phyloP scores from a whole-genome alignment of 1,140 invertebrate species.

The Maconellicoccus hirsutus region DNA sequence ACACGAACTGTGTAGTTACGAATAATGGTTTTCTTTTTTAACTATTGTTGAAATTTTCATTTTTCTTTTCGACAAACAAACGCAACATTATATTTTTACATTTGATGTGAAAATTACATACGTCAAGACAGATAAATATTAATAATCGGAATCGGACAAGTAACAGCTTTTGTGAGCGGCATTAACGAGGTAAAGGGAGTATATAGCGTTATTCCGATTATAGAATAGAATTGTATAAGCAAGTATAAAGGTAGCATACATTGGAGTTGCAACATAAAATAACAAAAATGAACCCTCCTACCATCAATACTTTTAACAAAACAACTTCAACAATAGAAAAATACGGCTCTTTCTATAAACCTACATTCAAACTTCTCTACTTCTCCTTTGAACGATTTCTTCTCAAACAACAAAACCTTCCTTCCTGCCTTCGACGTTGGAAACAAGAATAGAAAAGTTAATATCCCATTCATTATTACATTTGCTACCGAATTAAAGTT shows the following conservation, averaged over 20 bases:
- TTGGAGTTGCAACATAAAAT: slow-evolving; percentile 17
- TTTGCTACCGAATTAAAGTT: slow-evolving; percentile 22
- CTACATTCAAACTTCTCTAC: slow-evolving; percentile 19
- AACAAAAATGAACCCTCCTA: slow-evolving; percentile 22
- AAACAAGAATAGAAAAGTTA: slow-evolving; percentile 21
- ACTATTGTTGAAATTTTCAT: slow-evolving; percentile 12
- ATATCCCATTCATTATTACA: slow-evolving; percentile 22
- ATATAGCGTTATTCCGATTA: neutral
- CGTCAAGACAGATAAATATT: slow-evolving; percentile 22
- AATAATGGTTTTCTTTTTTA: slow-evolving; percentile 9
- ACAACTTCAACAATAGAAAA: slow-evolving; percentile 20
- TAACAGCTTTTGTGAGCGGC: slow-evolving; percentile 12
- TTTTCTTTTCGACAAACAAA: slow-evolving; percentile 20
- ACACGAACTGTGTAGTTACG: neutral
- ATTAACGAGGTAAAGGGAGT: slow-evolving; percentile 9
- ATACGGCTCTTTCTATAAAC: slow-evolving; percentile 17
- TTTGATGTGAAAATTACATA: slow-evolving; percentile 22
- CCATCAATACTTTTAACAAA: slow-evolving; percentile 15
- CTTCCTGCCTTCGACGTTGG: slow-evolving; percentile 15
- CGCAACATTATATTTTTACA: slow-evolving; percentile 1
- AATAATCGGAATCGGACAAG: slow-evolving; percentile 20
- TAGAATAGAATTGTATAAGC: neutral
- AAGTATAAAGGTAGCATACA: slow-evolving; percentile 20
- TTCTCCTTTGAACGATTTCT: slow-evolving; percentile 21
- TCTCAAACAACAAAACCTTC: slow-evolving; percentile 19